These are phyloP conservation scores for Celastrina argiolus DNA, from an alignment of 2,888 invertebrate genomes.

Conservation along the genomic window DNA sequence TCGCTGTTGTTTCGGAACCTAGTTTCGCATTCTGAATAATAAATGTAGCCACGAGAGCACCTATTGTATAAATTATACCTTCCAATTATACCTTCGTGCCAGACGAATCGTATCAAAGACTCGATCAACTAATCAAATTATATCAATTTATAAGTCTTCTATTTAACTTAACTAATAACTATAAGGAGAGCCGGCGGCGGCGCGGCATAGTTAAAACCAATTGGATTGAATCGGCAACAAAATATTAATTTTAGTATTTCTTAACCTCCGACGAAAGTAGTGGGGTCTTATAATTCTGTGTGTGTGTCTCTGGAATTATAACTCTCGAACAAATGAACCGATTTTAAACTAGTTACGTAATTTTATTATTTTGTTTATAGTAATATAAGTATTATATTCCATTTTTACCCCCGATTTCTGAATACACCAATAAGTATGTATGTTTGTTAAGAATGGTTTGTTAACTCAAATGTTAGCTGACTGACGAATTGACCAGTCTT, in stretches of 20 bases:
- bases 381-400: too few relatives aligned
- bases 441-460: too few relatives aligned
- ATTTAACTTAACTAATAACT: not conserved
- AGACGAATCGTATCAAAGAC: not conserved
- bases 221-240: not conserved
- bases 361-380: too few relatives aligned
- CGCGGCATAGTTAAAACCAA: not conserved
- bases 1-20: not conserved
- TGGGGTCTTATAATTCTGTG: too few relatives aligned
- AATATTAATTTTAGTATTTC: not conserved
- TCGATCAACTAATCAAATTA: not conserved
- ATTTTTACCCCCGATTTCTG: too few relatives aligned
- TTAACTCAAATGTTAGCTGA: too few relatives aligned
- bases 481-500: too few relatives aligned
- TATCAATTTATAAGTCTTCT: not conserved
- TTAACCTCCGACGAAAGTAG: too few relatives aligned
- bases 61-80: not conserved
- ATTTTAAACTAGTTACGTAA: too few relatives aligned
- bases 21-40: constrained; percentile 1
- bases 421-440: too few relatives aligned
- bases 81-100: not conserved
- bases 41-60: not conserved
- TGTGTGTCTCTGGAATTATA: too few relatives aligned
- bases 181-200: not conserved
- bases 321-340: too few relatives aligned